Conservation (phyloP, 2,888 invertebrate species). For the Anoplius nigerrimus region DNA sequence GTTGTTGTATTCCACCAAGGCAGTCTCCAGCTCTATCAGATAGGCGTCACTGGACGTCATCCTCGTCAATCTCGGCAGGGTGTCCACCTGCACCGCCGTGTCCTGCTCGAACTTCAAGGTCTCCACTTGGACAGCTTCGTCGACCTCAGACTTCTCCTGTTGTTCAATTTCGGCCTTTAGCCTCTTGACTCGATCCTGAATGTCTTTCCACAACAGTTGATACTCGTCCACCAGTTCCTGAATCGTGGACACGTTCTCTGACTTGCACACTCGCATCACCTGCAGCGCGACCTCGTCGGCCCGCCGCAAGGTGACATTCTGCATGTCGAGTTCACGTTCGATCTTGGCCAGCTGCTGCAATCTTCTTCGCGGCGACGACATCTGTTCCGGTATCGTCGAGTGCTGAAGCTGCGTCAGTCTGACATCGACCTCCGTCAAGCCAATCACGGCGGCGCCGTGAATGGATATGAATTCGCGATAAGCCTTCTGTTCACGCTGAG, state of each 20-base stretch:
- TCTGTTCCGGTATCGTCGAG: conserved; percentile 76
- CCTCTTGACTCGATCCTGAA: conserved; percentile 77
- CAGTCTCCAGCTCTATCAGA: conserved; percentile 84
- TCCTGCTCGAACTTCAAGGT: conserved; percentile 87
- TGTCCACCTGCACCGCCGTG: conserved; percentile 88
- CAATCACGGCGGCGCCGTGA: conserved; percentile 84
- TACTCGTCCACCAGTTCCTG: conserved; percentile 82
- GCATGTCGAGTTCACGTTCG: conserved; percentile 78
- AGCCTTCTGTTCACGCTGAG: conserved; percentile 78
- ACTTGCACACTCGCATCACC: conserved; percentile 78
- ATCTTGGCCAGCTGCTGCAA: conserved; percentile 77
- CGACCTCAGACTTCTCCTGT: conserved; percentile 73
- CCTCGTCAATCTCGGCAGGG: conserved; percentile 79
- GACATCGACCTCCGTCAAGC: conserved; percentile 84
- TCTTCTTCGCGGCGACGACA: conserved; percentile 73
- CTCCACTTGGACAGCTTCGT: conserved; percentile 83
- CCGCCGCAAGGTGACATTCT: conserved; percentile 76
- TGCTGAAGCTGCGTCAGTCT: conserved; percentile 83
- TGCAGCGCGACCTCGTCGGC: conserved; percentile 80
- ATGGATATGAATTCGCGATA: conserved; percentile 83
- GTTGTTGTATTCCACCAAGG: conserved; percentile 83
- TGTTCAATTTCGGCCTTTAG: conserved; percentile 73
- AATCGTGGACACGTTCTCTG: conserved; percentile 78
- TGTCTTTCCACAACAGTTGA: conserved; percentile 80
- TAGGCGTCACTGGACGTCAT: conserved; percentile 91